Base-by-base conservation (phyloP, 2,113 vertebrate genomes). In the Oxyruncus cristatus region DNA sequence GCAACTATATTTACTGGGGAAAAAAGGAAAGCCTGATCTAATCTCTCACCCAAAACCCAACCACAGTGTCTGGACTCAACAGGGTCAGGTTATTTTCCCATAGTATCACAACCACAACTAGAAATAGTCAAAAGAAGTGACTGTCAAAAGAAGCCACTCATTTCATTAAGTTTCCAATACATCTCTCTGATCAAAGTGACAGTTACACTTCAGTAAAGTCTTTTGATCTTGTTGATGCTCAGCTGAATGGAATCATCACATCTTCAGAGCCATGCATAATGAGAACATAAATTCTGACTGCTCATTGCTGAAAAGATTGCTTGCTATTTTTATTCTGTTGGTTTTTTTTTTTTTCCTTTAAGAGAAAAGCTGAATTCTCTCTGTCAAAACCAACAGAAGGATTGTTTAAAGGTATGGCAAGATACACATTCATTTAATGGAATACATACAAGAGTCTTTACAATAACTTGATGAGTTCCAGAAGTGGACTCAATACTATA, bases 151-250 rank as follows among this genome's bases (percentile, higher is more conserved):
- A 65, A 80, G 58, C 32, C 88, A 71, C 67, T 86, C 47, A 63
- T 95, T 94, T 95, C 76, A 86, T 94, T 80, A 77, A 41, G 52
- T 93, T 93, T 92, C 76, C 85, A 94, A 65, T 86, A 76, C 24
- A 77, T 44, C 68, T 94, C 91, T 74, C 88, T 90, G 85, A 97
- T 94, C 85, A 94, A 96, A 97, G 92, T 92, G 92, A 96, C 72
- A 76, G 82, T 46, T 93, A 93, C 90, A 88, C 68, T 93, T 96
- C 90, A 96, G 41, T 73, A 84, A 88, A 91, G 78, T 62, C 88
- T 88, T 96, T 81, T 94, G 93, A 97, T 95, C 90, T 81, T 96
- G 94, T 91, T 88, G 97, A 93, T 94, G 91, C 80, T 96, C 77
- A 94, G 49, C 90, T 95, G 92, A 96, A 94, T 81, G 79, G 82